These are phyloP conservation scores for Procavia capensis DNA, from an alignment of 2,113 vertebrate species.

Conservation along the genomic window DNA sequence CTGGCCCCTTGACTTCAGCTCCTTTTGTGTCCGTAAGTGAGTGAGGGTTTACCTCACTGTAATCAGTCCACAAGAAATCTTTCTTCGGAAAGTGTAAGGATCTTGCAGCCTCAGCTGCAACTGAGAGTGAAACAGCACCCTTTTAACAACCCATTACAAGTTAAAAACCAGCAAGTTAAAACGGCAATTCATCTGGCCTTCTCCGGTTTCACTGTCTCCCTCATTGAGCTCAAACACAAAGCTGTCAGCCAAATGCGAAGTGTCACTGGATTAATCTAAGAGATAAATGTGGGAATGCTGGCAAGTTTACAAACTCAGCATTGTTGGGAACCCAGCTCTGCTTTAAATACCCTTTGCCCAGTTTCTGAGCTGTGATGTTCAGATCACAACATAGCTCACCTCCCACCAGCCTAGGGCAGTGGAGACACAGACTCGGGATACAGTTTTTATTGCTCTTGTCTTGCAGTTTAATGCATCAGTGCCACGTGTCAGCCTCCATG, in stretches of 20 bases:
- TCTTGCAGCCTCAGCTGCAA: background rate
- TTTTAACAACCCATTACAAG: constrained; percentile 22
- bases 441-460: background rate
- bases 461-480: background rate
- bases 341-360: background rate
- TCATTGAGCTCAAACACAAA: background rate
- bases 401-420: too few species aligned
- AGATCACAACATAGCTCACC: background rate
- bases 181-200: background rate
- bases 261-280: background rate
- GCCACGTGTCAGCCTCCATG: background rate
- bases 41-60: background rate
- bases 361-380: constrained; percentile 12
- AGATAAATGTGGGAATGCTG: constrained; percentile 23
- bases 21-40: background rate
- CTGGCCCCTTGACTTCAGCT: background rate
- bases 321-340: background rate
- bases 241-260: constrained; percentile 3
- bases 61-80: background rate
- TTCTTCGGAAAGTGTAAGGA: background rate
- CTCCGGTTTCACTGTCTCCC: background rate
- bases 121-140: background rate
- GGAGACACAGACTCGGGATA: background rate
- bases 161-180: background rate
- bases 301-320: background rate